Evolutionary conservation across 2,888 invertebrate genomes (phyloP), one percentile per base, ranked within the genome.

Genomic region (Meliscaeva auricollis): DNA sequence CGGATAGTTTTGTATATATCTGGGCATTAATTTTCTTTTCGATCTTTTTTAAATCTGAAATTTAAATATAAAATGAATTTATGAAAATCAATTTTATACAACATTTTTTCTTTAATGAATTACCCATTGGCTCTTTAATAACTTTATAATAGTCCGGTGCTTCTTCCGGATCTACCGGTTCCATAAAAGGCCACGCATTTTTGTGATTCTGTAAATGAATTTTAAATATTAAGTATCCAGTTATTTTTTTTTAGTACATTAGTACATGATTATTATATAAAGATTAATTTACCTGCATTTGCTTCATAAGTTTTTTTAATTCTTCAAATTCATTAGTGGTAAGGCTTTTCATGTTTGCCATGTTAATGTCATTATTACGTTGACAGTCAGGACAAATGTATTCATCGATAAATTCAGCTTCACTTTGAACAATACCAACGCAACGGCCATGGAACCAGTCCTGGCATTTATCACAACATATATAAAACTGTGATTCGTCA

Each of bases 391-490:
- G 99, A 93, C 99, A 99, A 88, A 98, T 95, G 90, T 99, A 99
- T 89, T 98, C 98, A 90, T 98, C 98, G 88, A 99, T 97, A 89
- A 96, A 96, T 90, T 98, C 97, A 22, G 98, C 98, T 91, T 98
- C 98, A 3, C 97, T 97, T 90, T 97, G 98, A 64, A 98, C 93
- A 89, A 98, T 97, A 46, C 99, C 99, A 54, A 99, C 99, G 92
- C 99, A 99, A 77, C 97, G 94, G 7, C 99, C 99, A 92, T 99
- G 99, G 93, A 98, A 99, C 99, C 99, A 99, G 92, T 98, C 99
- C 92, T 99, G 98, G 92, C 99, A 99, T 87, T 96, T 96, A 93
- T 99, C 99, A 92, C 99, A 99, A 91, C 98, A 99, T 90, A 99
- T 98, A 92, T 99, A 99, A 94, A 99, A 99, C 92, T 98, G 98